Evolutionary conservation across 2,888 invertebrate species (phyloP), one percentile per base, ranked within the genome.

Genomic region (Dryomyza anilis): DNA sequence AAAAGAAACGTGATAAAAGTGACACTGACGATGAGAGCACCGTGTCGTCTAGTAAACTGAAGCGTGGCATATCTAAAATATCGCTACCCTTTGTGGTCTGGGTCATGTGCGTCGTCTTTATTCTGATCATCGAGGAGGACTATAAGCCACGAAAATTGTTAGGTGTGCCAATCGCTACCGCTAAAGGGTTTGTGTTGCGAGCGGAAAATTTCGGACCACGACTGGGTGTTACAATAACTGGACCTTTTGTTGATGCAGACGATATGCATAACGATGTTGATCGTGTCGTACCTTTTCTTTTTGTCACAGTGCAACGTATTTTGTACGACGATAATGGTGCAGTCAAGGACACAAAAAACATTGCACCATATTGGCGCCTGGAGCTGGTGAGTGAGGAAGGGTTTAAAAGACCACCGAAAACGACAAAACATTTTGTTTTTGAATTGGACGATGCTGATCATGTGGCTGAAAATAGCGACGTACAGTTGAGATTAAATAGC

Each of bases 41-140:
- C 36, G 6, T 45, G 4, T 10, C n/a, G 1, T 12, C 53, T 1
- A 30, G 36, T n/a, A 33, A 29, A n/a, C 30, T 48, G 30, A 59
- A 33, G 48, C n/a, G 16, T 14, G 21, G 39, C 16, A 21, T 53
- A 10, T 8, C 67, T 2, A 79, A 76, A 70, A 85, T 89, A 72
- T 75, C 81, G 0, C 65, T 87, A 1, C 83, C 91, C 0, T 80
- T 88, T 1, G 79, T 83, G 0, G 84, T 87, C 57, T 91, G 91
- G 91, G 69, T 87, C 0, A 81, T 87, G 69, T 90, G 90, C 78
- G 88, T 90, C 0, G 82, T 85, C 0, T 85, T 87, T 3, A 85
- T 92, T 70, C 86, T 91, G 80, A 83, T 86, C 70, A 89, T 87
- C 73, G 87, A 86, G 63, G 91, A 90, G 71, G 88, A 86, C 71